A percentile compares a stretch with the other conserved stretches of the same genome.
Conservation (phyloP, 2,888 invertebrate species). For the Athrips mouffetella region DNA sequence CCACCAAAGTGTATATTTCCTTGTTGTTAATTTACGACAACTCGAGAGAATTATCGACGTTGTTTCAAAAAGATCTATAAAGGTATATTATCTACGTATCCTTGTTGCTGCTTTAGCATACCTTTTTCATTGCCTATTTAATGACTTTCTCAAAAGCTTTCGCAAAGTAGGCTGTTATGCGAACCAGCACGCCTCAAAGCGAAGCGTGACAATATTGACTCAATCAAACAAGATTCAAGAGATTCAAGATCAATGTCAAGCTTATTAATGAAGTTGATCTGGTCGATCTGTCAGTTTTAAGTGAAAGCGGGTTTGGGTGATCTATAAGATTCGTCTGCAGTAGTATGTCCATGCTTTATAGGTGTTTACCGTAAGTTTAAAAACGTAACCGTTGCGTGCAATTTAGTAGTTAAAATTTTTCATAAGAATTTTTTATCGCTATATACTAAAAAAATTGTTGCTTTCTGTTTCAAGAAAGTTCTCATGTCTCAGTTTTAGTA, state of each 20-base stretch:
- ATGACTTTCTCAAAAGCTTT: constrained; percentile 31
- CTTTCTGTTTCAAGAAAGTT: too few relatives aligned
- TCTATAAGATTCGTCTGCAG: too few relatives aligned
- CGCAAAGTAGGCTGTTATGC: not conserved
- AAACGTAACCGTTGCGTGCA: too few relatives aligned
- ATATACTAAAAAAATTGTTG: too few relatives aligned
- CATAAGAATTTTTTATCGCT: too few relatives aligned
- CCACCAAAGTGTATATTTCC: constrained; percentile 3
- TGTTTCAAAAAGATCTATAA: constrained; percentile 37
- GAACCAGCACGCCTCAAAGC: constrained; percentile 29
- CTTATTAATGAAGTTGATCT: too few relatives aligned
- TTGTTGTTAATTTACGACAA: constrained; percentile 29
- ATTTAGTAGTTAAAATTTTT: too few relatives aligned
- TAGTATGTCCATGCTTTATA: too few relatives aligned
- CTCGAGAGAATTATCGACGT: constrained; percentile 32
- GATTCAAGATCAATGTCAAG: not conserved
- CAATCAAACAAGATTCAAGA: not conserved
- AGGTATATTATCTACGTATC: constrained; percentile 20
- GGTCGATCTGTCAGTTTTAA: too few relatives aligned
- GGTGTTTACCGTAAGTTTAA: too few relatives aligned
- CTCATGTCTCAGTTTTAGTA: too few relatives aligned
- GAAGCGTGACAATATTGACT: constrained; percentile 1
- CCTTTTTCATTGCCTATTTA: constrained; percentile 35
- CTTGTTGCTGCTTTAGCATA: constrained; percentile 28
- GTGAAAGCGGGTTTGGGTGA: too few relatives aligned